Base-by-base conservation (phyloP, 2,888 invertebrate genomes). In the Drosophila maculinotata region DNA sequence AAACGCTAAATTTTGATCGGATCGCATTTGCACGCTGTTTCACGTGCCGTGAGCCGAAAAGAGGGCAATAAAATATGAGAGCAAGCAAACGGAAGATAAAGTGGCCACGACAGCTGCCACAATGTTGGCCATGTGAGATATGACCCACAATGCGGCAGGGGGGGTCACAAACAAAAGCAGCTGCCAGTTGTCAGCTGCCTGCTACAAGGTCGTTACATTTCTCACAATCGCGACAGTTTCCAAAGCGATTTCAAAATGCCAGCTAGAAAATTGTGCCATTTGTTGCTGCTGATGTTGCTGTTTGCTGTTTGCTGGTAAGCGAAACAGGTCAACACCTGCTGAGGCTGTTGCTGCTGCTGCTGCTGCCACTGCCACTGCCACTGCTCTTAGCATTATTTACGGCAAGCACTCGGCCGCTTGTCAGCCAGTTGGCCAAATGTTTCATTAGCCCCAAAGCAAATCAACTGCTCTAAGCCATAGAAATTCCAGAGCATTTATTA, bases 401-500 rank as follows among this genome's bases (percentile, higher is more conserved):
- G 70, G 36, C 48, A 15, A 14, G 23, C 26, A n/a, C 41, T 60
- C 30, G 12, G 30, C 28, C 23, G 17, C 6, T 38, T 25, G 20
- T 20, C 20, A 20, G 20, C 2, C 20, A 20, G 20, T n/a, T n/a
- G 35, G 35, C 51, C 31, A 56, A 47, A 56, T 76, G 57, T 67
- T 56, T 38, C 25, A 53, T 38, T 52, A 51, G 60, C 45, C 41
- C 15, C 47, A 33, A 30, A 35, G 6, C 30, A 20, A 72, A 70
- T 80, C 75, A 53, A 59, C 62, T 66, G 20, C 56, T 30, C 49
- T 69, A 80, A 79, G 69, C 52, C 56, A 52, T 60, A 64, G 72
- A 67, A 81, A 84, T 84, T 66, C 81, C 66, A 51, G 56, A 64
- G 69, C 77, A 82, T 84, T 81, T 81, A 84, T 84, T 79, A 77